Percentiles rank a stretch among this genome's conserved stretches.
Conservation (phyloP, 2,113 vertebrate species). For the Ceratotherium simum region DNA sequence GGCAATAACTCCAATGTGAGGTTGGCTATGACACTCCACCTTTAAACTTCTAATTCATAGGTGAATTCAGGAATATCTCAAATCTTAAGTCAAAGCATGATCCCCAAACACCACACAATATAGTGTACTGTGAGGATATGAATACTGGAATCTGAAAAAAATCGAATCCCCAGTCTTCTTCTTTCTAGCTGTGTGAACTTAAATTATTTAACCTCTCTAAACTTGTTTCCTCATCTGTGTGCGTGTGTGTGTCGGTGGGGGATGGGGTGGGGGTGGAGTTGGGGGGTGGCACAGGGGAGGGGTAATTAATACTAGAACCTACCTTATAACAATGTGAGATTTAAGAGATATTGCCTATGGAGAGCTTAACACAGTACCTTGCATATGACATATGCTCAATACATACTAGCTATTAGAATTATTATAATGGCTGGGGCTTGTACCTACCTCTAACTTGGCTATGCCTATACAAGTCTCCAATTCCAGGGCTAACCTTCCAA, state of each 20-base stretch:
- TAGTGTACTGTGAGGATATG: not conserved
- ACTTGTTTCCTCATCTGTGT: not conserved
- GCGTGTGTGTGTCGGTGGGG: not conserved
- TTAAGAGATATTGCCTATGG: not conserved
- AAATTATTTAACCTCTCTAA: conserved; percentile 48
- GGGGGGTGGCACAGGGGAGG: not conserved
- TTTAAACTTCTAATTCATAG: conserved; percentile 42
- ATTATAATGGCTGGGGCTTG: not conserved
- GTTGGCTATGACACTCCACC: not conserved
- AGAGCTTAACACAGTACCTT: not conserved
- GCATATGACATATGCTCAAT: not conserved
- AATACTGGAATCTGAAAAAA: conserved; percentile 1
- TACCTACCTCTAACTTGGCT: not conserved
- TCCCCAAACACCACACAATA: not conserved
- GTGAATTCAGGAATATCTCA: conserved; percentile 34
- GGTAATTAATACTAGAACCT: not conserved
- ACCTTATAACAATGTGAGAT: not conserved
- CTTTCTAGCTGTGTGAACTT: conserved; percentile 31
- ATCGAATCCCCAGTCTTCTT: not conserved
- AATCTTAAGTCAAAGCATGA: not conserved
- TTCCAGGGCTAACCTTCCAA: not conserved
- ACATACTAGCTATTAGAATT: not conserved
- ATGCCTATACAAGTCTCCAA: not conserved
- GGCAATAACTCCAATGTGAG: conserved; percentile 6
- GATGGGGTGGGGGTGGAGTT: too few relatives aligned